Evolutionary conservation across 1,140 invertebrate genomes (phyloP), one percentile per base, ranked within the genome.

Genomic region (Neodiprion virginianus): DNA sequence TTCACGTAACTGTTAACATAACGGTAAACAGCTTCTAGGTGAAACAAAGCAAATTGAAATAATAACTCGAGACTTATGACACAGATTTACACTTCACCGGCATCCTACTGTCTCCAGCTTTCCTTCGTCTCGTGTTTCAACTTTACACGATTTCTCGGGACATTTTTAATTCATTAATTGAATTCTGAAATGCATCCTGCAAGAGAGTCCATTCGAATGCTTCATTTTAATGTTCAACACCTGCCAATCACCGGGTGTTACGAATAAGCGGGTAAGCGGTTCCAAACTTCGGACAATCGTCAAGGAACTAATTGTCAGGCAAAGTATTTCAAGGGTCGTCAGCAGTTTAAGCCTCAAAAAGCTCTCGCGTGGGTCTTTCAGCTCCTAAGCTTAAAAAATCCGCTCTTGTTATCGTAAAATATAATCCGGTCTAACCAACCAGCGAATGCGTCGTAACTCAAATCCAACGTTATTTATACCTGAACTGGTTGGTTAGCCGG

Each of bases 351-450:
- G 4, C 11, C 53, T 61, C 48, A 50, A 66, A 11, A 71, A 40
- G 7, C 48, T 14, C 23, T n/a, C n/a, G 61, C 21, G 21, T 40
- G 12, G 69, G 72, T 17, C 68, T 74, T 67, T 40, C 9, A 12
- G 23, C 11, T 69, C 21, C 67, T 21, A 69, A 69, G 67, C 67
- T 11, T 69, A 69, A 14, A 69, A 47, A 69, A 69, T 69, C 40
- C 12, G 67, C 67, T 69, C 67, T 69, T 69, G 40, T 69, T 75
- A 73, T 74, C 77, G 72, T 78, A 75, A 78, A 78, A 75, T 74
- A 78, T 78, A 78, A 78, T 78, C 74, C 74, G 74, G 71, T 74
- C 77, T 78, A 78, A 78, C 77, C 75, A 78, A 78, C 74, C 70
- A 72, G 77, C 72, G 71, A 47, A 74, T 72, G 72, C 69, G 67